Evolutionary conservation across 2,797 vertebrate species (phyloP), one percentile per base, ranked within the genome.

Genomic region (Scleropages formosus): DNA sequence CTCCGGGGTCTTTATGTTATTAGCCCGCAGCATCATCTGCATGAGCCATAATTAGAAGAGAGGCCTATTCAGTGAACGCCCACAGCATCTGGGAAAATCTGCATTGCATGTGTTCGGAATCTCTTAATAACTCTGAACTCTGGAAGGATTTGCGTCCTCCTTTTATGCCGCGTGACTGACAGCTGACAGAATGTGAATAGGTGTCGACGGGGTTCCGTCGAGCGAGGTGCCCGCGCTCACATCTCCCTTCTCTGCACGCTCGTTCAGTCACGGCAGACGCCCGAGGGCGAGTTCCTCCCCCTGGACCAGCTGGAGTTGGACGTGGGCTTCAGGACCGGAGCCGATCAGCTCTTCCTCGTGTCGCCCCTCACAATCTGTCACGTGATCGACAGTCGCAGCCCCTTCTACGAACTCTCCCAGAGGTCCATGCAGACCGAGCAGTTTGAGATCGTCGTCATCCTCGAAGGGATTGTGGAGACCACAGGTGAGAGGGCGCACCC

Each of bases 351-450:
- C 44, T 94, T 94, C 88, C 92, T 94, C 78, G 93, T 94, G 83
- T 94, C 93, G 20, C 93, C 93, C 0, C 93, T 94, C 72, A 94
- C 93, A 80, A 94, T 94, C 87, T 94, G 93, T 88, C 93, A 94
- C 76, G 90, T 94, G 85, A 94, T 94, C 12, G 93, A 94, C 68
- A 76, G 91, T 86, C 93, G 94, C 88, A 94, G 93, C 84, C 93
- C 93, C 82, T 94, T 94, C 89, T 94, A 94, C 81, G 93, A 94
- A 77, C 88, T 94, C 20, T 93, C 92, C 9, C 92, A 94, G 87
- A 85, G 91, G 78, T 93, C 92, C 89, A 93, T 94, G 91, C 92
- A 92, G 44, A 93, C 79, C 0, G 93, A 94, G 85, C 93, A 94
- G 82, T 94, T 94, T 39, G 93, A 94, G 86, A 93, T 94, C 61